These are phyloP conservation scores for Pristionchus exspectatus DNA, from an alignment of 2,888 invertebrate species.

Conservation along the genomic window DNA sequence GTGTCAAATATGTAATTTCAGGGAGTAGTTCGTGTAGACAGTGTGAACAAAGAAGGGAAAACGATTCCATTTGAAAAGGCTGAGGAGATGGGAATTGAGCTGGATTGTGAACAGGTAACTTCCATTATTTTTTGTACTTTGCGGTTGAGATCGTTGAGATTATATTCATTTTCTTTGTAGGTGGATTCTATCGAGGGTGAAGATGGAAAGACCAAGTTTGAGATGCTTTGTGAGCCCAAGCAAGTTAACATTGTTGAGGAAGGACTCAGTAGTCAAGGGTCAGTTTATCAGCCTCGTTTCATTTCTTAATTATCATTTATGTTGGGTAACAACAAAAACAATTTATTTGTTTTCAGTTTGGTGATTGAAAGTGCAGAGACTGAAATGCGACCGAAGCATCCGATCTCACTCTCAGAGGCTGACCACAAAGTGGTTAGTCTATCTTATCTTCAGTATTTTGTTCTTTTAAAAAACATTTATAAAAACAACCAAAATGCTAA, in stretches of 20 bases:
- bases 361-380: slow-evolving; percentile 63
- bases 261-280: slow-evolving; percentile 61
- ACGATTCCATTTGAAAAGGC: slow-evolving; percentile 63
- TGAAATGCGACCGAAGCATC: slow-evolving; percentile 67
- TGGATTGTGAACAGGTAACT: slow-evolving; percentile 73
- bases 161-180: slow-evolving; percentile 7
- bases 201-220: slow-evolving; percentile 64
- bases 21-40: slow-evolving; percentile 57
- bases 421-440: slow-evolving; percentile 60
- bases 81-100: slow-evolving; percentile 74
- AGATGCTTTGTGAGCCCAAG: slow-evolving; percentile 66
- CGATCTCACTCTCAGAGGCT: slow-evolving; percentile 59
- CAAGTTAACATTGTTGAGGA: slow-evolving; percentile 63
- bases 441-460: neutral
- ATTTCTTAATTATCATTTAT: neutral
- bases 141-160: neutral
- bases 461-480: no score
- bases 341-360: slow-evolving; percentile 55
- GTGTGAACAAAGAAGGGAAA: slow-evolving; percentile 61
- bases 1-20: neutral
- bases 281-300: neutral
- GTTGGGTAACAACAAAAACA: neutral
- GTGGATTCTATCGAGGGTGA: slow-evolving; percentile 60
- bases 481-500: neutral
- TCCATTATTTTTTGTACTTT: neutral